phyloP scores from a whole-genome alignment of 2,888 invertebrate genomes.

The Blastobasis lacticolella region DNA sequence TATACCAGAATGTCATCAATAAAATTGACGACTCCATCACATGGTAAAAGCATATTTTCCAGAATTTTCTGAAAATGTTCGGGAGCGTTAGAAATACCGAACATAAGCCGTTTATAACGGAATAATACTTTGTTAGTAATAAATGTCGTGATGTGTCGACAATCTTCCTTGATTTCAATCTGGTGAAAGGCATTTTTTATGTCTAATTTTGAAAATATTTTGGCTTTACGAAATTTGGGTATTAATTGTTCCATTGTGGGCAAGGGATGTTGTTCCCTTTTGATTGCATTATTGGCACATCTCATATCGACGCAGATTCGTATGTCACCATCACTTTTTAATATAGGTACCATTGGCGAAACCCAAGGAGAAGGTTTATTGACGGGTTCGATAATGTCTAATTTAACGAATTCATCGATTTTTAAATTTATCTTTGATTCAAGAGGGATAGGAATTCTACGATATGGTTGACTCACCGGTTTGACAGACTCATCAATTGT shows the following conservation, averaged over 20 bases:
- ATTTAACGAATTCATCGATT: background rate
- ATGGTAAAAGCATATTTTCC: conserved; percentile 17
- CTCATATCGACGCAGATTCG: background rate
- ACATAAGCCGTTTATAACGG: conserved; percentile 31
- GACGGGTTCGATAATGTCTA: background rate
- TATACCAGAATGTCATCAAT: conserved; percentile 3
- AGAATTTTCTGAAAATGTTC: conserved; percentile 23
- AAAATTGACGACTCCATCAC: conserved; percentile 12
- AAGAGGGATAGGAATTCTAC: conserved; percentile 11
- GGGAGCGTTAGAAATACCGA: conserved; percentile 23
- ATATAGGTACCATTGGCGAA: background rate
- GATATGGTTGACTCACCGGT: conserved; percentile 14
- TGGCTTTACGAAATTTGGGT: conserved; percentile 18
- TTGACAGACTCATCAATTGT: conserved; percentile 6
- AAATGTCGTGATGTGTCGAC: conserved; percentile 16
- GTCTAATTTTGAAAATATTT: conserved; percentile 13
- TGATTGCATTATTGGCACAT: conserved; percentile 12
- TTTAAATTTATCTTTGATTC: background rate
- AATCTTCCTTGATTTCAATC: conserved; percentile 9
- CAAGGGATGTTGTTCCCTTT: conserved; percentile 15
- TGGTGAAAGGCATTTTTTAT: conserved; percentile 17
- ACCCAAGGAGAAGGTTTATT: background rate
- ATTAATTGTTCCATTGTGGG: conserved; percentile 18
- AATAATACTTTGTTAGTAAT: conserved; percentile 15
- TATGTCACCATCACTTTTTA: background rate